Evolutionary conservation across 2,113 vertebrate species (phyloP), one percentile per base, ranked within the genome.

Genomic region (Rhinoderma darwinii): DNA sequence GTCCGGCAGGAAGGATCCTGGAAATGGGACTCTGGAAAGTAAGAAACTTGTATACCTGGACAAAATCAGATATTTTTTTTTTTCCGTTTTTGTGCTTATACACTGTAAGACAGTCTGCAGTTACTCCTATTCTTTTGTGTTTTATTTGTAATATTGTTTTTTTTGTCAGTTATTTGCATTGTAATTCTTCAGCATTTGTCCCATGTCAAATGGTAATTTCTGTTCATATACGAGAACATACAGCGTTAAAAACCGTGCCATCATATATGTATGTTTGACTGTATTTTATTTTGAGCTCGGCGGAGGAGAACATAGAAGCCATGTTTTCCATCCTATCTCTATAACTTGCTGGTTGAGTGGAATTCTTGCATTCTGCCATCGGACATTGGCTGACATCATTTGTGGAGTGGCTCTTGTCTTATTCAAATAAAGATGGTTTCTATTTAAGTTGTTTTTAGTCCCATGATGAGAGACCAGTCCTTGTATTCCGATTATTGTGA

Each of bases 351-450:
- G 66, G 66, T 70, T 70, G 66, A 70, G 66, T 37, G 32, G 30
- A 7, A 18, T 37, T 70, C 32, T 17, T 70, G 66, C 14, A 6
- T 66, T 66, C 30, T 17, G 3, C 66, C 35, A 37, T 70, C 18
- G 20, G 15, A 39, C 32, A 20, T 20, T 25, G 63, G 5, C 27
- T 17, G 27, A 14, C 61, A 37, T 35, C 15, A 70, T 18, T 37
- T 17, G 22, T 39, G 35, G 20, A 72, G 37, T 41, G 20, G 68
- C 37, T 39, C 15, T 39, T 39, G 30, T 72, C 68, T 72, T 72
- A n/a, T 68, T 68, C 25, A 41, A 72, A 41, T 72, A 72, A 72
- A 72, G 68, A 72, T 39, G 18, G 35, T 72, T 72, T 72, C 20
- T 72, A 72, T 72, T 72, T 72, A 72, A 20, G 25, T 41, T 39